Evolutionary conservation across 2,888 invertebrate genomes (phyloP).

Genomic region (Sussaba pulchella): DNA sequence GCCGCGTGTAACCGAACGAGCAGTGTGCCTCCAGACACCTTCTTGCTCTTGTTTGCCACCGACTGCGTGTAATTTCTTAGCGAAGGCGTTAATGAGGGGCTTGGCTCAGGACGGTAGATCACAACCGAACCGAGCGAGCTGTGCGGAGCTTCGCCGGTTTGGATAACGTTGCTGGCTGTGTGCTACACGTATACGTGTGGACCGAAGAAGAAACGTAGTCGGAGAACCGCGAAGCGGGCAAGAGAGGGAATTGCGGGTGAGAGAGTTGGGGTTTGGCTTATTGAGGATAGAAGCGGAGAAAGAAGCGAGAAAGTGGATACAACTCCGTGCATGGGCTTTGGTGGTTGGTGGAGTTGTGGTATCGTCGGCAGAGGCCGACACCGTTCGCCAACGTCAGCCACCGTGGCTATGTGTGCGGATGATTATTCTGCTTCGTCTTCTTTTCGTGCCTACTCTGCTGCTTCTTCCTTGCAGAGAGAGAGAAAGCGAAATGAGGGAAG

Average conservation of each 20-base stretch:
- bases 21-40: slow-evolving; percentile 77
- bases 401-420: not conserved
- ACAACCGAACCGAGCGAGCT: slow-evolving; percentile 68
- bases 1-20: slow-evolving; percentile 77
- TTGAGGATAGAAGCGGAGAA: slow-evolving; percentile 20
- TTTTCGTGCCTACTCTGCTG: slow-evolving; percentile 4
- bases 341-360: slow-evolving; percentile 1
- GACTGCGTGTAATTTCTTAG: slow-evolving; percentile 84
- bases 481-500: not conserved
- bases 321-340: slow-evolving; percentile 28
- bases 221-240: not conserved
- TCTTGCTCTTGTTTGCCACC: slow-evolving; percentile 84
- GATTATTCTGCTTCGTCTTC: slow-evolving; percentile 57
- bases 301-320: slow-evolving; percentile 25
- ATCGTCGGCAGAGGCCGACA: not conserved
- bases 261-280: slow-evolving; percentile 3
- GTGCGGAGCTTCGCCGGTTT: slow-evolving; percentile 56
- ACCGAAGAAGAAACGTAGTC: slow-evolving; percentile 64
- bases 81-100: slow-evolving; percentile 84
- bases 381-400: not conserved
- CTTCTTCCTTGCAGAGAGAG: slow-evolving; percentile 18
- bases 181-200: not conserved
- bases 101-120: slow-evolving; percentile 83
- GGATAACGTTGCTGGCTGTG: slow-evolving; percentile 32
- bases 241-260: slow-evolving; percentile 9